Evolutionary conservation across 2,797 vertebrate genomes (phyloP), one percentile per base, ranked within the genome.

Genomic region (Dryobates pubescens): DNA sequence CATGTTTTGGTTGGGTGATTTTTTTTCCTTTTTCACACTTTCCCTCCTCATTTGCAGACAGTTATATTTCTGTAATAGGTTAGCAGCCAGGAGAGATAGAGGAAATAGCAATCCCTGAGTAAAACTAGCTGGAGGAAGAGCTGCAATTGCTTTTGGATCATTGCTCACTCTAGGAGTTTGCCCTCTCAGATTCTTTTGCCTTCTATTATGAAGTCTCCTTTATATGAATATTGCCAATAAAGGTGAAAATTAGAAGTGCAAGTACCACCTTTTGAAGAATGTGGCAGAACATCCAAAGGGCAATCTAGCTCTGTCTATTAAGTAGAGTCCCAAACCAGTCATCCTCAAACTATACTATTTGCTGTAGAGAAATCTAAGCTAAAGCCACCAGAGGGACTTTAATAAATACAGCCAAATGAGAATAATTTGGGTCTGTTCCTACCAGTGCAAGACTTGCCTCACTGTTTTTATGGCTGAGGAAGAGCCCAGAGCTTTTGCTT

Each of bases 101-200:
- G 64, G 45, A 82, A 89, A 92, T 84, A 64, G 36, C 63, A 94
- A 30, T 54, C 54, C 24, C 34, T 76, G 54, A 82, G 89, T 57
- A 89, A 59, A 96, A 68, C 29, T 91, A 92, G 67, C 49, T 88
- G 61, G 38, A 91, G 62, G 49, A 94, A 84, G 77, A 70, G 58
- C 56, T 78, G 64, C 74, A 86, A 58, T 82, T 91, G 71, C 71
- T 82, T 92, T 89, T 76, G 73, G 57, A 67, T 93, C 22, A 41
- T 41, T 89, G 82, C 68, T 78, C 94, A 67, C 16, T 73, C 32
- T 34, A 82, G 29, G 49, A 88, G 47, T 81, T 83, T 86, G 65
- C 41, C 64, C 57, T 84, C 67, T 89, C 51, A 30, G 19, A 75
- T 70, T 75, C 23, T 81, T 75, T 73, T 69, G 18, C 61, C 27